A percentile compares a stretch with the other conserved stretches of the same genome.
Evolutionary conservation across 2,113 vertebrate genomes (phyloP).

Genomic region (Rutilus rutilus): DNA sequence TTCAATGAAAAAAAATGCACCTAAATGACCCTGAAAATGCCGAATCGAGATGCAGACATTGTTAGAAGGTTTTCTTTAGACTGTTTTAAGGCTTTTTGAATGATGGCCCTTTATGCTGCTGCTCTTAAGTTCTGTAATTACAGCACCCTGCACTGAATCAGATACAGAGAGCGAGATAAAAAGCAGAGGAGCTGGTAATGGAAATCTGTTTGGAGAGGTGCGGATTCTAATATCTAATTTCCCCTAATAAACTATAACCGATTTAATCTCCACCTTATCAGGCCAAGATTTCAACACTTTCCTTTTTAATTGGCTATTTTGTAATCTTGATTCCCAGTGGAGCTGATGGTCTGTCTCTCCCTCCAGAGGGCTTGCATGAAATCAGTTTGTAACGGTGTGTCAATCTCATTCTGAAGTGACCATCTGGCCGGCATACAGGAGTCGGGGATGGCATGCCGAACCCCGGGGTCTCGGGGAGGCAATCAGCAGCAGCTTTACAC

Average conservation of each 20-base stretch:
- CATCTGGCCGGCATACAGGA: constrained; percentile 95
- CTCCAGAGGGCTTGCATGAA: constrained; percentile 94
- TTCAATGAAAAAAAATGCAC: background rate
- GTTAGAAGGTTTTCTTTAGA: background rate
- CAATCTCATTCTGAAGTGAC: constrained; percentile 94
- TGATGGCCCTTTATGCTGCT: constrained; percentile 73
- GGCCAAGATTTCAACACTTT: constrained; percentile 92
- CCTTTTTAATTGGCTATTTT: constrained; percentile 98
- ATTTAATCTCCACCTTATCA: constrained; percentile 87
- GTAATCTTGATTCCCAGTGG: constrained; percentile 99
- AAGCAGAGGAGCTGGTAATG: constrained; percentile 75
- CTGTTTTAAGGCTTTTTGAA: constrained; percentile 47
- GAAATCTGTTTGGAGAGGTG: constrained; percentile 82
- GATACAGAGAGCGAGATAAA: constrained; percentile 76
- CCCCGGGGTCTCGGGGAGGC: constrained; percentile 85
- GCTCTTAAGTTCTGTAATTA: constrained; percentile 78
- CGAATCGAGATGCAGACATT: background rate
- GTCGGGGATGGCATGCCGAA: constrained; percentile 84
- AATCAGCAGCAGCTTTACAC: constrained; percentile 84
- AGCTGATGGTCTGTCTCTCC: constrained; percentile 88
- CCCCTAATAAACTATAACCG: constrained; percentile 86
- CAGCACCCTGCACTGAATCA: constrained; percentile 70
- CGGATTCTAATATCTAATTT: constrained; percentile 83
- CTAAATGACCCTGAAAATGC: background rate
- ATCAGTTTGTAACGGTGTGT: constrained; percentile 99